Base-by-base conservation (phyloP, 92 coral and sea anemone species). In the Metridium senile region DNA sequence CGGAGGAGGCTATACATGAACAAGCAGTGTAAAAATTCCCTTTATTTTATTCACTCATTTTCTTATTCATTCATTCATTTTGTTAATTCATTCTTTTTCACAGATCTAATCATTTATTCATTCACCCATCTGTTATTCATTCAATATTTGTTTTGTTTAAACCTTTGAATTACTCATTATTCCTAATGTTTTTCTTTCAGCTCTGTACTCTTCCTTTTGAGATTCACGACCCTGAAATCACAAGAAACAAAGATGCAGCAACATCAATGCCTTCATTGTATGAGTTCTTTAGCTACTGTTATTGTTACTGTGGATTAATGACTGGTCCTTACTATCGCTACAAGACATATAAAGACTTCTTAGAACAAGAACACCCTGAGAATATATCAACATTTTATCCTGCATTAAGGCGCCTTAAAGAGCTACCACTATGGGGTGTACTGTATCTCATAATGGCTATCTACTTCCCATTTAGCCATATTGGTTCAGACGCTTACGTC, bases 291-390 rank as follows among this genome's bases (percentile, higher is more conserved):
- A 88, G 97, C 65, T 94, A 94, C 59, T 85, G 88, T 22, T 94
- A 86, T 62, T 94, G 97, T 64, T 94, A 91, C 62, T 89, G 93
- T 71, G 98, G 98, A 21, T 85, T 94, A 11, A 85, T 93, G 74
- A 94, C 98, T 9, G 97, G 98, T 7, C 98, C 98, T 1, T 94
- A 94, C 74, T 94, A 78, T 66, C 92, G 98, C 43, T 94, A 91
- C 87, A 89, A 87, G 84, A 94, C 98, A 0, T 94, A 80, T 70
- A 83, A 86, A 72, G 98, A 94, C 67, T 88, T 93, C 78, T 74
- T 94, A 21, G 52, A 91, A 58, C 97, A 94, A 59, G 93, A 89
- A 45, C 77, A 81, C 58, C 91, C 94, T 19, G 84, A 86, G 20
- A 58, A 85, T 54, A 89, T 94, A 29, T 86, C 98, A 17, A 86